phyloP scores from a whole-genome alignment of 2,888 invertebrate species.

The Cylindroiulus punctatus region DNA sequence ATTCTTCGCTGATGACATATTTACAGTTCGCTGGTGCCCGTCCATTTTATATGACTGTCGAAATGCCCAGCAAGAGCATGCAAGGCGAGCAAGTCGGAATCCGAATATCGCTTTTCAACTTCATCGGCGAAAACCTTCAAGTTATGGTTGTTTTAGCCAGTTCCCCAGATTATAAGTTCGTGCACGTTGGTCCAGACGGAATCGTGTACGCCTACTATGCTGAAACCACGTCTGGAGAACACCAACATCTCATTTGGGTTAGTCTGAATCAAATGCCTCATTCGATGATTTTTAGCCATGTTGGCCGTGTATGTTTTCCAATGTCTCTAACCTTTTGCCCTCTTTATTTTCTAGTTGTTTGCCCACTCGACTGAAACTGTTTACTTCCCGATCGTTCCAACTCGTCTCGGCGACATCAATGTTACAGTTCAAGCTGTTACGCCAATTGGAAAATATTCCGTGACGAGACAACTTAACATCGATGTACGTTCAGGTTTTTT shows the following conservation, averaged over 20 bases:
- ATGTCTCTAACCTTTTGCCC: neutral
- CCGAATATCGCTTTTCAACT: conserved; percentile 92
- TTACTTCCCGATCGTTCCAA: conserved; percentile 89
- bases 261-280: conserved; percentile 35
- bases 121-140: conserved; percentile 79
- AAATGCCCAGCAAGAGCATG: conserved; percentile 83
- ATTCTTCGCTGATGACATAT: neutral
- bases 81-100: conserved; percentile 95
- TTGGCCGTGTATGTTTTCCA: too few species aligned
- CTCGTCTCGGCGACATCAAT: conserved; percentile 76
- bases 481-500: conserved; percentile 69
- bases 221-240: conserved; percentile 89
- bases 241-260: conserved; percentile 93
- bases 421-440: conserved; percentile 77
- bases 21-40: conserved; percentile 84
- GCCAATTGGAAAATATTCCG: conserved; percentile 65
- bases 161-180: conserved; percentile 78
- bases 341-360: conserved; percentile 63
- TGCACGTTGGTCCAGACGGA: conserved; percentile 67
- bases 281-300: neutral
- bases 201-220: conserved; percentile 83
- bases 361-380: conserved; percentile 73
- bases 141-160: conserved; percentile 84
- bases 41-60: conserved; percentile 94
- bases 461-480: conserved; percentile 68